A percentile compares a stretch with the other conserved stretches of the same genome.
These are phyloP conservation scores for Lasioglossum marginatum DNA, from an alignment of 2,888 invertebrate species.

Conservation along the genomic window DNA sequence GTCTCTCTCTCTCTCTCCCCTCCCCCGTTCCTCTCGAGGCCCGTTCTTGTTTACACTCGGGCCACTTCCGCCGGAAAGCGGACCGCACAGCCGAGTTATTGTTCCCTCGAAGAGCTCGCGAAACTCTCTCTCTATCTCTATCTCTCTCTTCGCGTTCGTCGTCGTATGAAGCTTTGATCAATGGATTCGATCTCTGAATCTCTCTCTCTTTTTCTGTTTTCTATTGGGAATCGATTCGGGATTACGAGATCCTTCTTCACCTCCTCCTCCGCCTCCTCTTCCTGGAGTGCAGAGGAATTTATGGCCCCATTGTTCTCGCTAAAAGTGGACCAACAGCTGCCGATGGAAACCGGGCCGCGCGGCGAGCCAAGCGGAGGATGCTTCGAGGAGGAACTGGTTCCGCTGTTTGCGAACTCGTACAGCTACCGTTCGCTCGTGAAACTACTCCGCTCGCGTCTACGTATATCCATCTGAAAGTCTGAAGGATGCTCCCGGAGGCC, in stretches of 20 bases:
- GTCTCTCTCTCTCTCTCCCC: background rate
- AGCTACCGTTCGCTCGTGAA: conserved; percentile 13
- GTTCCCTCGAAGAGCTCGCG: conserved; percentile 1
- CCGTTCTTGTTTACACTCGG: conserved; percentile 52
- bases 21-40: conserved; percentile 6
- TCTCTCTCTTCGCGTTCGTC: background rate
- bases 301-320: conserved; percentile 34
- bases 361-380: background rate
- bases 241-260: background rate
- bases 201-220: background rate
- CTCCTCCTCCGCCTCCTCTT: background rate
- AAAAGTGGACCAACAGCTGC: conserved; percentile 30
- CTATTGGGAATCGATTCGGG: conserved; percentile 4
- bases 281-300: conserved; percentile 25
- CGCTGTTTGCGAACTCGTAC: background rate
- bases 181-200: background rate
- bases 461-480: conserved; percentile 8
- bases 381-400: background rate
- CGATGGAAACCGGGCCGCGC: conserved; percentile 1
- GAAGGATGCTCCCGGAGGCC: conserved; percentile 3
- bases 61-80: conserved; percentile 61
- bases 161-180: conserved; percentile 3
- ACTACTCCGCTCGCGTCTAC: conserved; percentile 8
- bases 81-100: conserved; percentile 34
- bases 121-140: background rate